phyloP scores from a whole-genome alignment of 2,113 vertebrate species.

The Morone chrysops region DNA sequence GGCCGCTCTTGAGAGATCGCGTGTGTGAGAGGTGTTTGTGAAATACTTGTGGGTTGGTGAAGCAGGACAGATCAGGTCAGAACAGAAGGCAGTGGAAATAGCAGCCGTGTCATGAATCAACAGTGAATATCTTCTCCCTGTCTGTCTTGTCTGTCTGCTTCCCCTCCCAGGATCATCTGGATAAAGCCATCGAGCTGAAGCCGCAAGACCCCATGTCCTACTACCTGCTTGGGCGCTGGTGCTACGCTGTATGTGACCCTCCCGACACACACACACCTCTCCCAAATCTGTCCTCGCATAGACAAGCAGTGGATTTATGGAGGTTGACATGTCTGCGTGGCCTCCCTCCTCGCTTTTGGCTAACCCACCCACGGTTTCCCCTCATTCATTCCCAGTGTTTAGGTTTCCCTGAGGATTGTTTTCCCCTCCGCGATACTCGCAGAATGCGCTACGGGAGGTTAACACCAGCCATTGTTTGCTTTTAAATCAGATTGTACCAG shows the following conservation, averaged over 20 bases:
- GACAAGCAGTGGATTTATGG: slow-evolving; percentile 24
- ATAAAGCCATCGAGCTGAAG: slow-evolving; percentile 94
- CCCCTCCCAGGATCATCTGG: slow-evolving; percentile 91
- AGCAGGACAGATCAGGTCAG: slow-evolving; percentile 77
- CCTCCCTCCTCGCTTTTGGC: slow-evolving; percentile 8
- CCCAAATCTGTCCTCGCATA: slow-evolving; percentile 17
- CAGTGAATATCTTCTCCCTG: slow-evolving; percentile 55
- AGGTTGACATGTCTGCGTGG: neutral
- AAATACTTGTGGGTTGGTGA: slow-evolving; percentile 78
- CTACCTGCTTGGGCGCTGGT: slow-evolving; percentile 97
- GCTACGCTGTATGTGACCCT: slow-evolving; percentile 91
- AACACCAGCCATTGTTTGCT: slow-evolving; percentile 60
- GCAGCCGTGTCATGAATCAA: slow-evolving; percentile 68
- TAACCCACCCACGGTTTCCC: slow-evolving; percentile 59
- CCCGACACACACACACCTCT: neutral
- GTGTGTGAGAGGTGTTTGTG: slow-evolving; percentile 74
- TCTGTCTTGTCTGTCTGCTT: slow-evolving; percentile 51
- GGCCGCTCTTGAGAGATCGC: slow-evolving; percentile 40
- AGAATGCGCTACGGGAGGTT: slow-evolving; percentile 23
- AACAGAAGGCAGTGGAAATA: slow-evolving; percentile 67
- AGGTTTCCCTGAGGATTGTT: slow-evolving; percentile 58
- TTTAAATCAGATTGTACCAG: slow-evolving; percentile 42
- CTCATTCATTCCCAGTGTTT: slow-evolving; percentile 61
- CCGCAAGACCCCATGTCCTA: slow-evolving; percentile 93
- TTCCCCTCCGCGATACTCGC: slow-evolving; percentile 39